Conservation (phyloP, 2,797 vertebrate genomes). For the Halcyon badia region DNA sequence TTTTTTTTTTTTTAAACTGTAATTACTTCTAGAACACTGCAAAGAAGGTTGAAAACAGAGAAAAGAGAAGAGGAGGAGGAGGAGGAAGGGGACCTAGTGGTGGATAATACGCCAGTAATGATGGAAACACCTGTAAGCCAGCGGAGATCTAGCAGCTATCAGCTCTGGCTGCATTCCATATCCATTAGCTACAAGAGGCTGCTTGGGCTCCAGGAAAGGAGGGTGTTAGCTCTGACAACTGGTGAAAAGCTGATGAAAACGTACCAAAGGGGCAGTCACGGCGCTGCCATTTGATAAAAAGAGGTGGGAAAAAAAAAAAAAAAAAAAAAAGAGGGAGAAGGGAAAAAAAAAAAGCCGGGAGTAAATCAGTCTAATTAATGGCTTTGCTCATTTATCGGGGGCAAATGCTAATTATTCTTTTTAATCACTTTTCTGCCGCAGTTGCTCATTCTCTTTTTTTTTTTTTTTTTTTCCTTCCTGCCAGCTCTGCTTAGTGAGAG, state of each 20-base stretch:
- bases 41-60: slow-evolving; percentile 7
- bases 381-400: slow-evolving; percentile 89
- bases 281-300: slow-evolving; percentile 70
- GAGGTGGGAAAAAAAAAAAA: background rate
- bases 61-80: background rate
- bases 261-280: slow-evolving; percentile 74
- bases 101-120: slow-evolving; percentile 59
- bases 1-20: slow-evolving; percentile 42
- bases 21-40: slow-evolving; percentile 68
- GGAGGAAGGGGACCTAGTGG: slow-evolving; percentile 37
- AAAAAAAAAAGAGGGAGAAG: slow-evolving; percentile 38
- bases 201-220: slow-evolving; percentile 70
- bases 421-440: slow-evolving; percentile 90
- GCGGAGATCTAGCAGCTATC: slow-evolving; percentile 75
- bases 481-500: slow-evolving; percentile 57
- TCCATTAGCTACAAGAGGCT: slow-evolving; percentile 77
- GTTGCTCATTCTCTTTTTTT: slow-evolving; percentile 73
- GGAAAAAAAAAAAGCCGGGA: slow-evolving; percentile 80
- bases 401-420: slow-evolving; percentile 91
- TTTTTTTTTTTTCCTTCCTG: slow-evolving; percentile 61
- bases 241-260: slow-evolving; percentile 79
- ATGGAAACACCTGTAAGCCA: slow-evolving; percentile 80
- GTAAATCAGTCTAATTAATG: slow-evolving; percentile 91
- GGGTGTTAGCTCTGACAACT: slow-evolving; percentile 75
- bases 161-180: slow-evolving; percentile 78